Evolutionary conservation across 2,888 invertebrate species (phyloP), one percentile per base, ranked within the genome.

Genomic region (Caenorhabditis sinica): DNA sequence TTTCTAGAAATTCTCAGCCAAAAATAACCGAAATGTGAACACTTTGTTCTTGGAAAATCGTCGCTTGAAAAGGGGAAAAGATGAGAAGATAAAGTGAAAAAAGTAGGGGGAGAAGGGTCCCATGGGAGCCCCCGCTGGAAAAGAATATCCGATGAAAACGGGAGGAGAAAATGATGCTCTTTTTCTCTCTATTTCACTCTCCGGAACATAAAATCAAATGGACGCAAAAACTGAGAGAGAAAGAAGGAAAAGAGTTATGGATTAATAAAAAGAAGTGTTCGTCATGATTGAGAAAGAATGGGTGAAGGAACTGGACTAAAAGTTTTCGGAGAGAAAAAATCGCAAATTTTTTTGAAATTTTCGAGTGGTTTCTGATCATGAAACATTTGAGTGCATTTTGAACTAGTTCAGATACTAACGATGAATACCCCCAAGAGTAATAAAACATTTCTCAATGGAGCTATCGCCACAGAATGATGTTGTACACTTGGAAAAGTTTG

Each of bases 81-180:
- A 56, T 56, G 56, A 56, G 56, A 56, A 56, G 56, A 56, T 56
- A 56, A 56, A 56, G 28, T 56, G 56, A 56, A 56, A 56, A 49
- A 28, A 56, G 56, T 23, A 15, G 13, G 28, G 15, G 28, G 28
- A 9, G 15, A 28, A 15, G 56, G 56, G 56, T 56, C 56, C 56
- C 56, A 56, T 56, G 56, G 56, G 33, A 33, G n/a, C 30, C 33
- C 6, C 11, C 49, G n/a, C 11, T 15, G 15, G 15, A 13, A 49
- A 49, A 63, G 45, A 61, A 36, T 17, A 28, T 20, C n/a, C 17
- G 65, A 65, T 17, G 40, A 45, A 65, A 28, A 43, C 28, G 15
- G 45, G 25, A 63, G 15, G 65, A 65, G 43, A 65, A 40, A 63
- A 40, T 28, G 63, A 63, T 43, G 45, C 45, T 43, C 40, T 13